Evolutionary conservation across 1,140 invertebrate genomes (phyloP), one percentile per base, ranked within the genome.

Genomic region (Cydia strobilella): DNA sequence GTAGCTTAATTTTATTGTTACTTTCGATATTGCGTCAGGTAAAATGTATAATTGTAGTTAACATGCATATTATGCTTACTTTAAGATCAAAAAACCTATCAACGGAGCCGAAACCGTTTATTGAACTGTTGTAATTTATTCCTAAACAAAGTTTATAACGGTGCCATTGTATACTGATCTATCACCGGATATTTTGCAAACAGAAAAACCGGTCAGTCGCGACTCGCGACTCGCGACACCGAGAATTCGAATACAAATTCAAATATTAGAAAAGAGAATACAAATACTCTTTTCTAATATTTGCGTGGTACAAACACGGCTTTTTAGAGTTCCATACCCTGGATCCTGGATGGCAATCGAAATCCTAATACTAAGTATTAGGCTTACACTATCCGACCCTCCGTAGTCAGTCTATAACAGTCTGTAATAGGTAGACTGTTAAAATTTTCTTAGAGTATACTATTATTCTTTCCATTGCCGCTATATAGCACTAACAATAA

Each of bases 91-190:
- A 59, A 59, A 59, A 59, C 54, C 23, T 59, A 23, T 20, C 54
- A 59, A 59, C n/a, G 20, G 20, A 59, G 54, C n/a, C 54, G 20
- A 59, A 23, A 59, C 54, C 54, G 54, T 59, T 59, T 59, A 59
- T 23, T 23, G 54, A 59, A 59, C 54, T 23, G 54, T 59, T 59
- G 54, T 59, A 59, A 59, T 59, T 59, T 59, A 59, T 59, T 59
- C 54, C 54, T 59, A 59, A 59, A 59, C 54, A 59, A 59, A 59
- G 54, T 59, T 59, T 59, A 59, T 59, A 59, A 59, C 54, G 54
- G 54, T 59, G 54, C 54, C 54, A 59, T 59, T 59, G 54, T 59
- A 59, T 23, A 59, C 18, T 23, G 54, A 59, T 59, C 54, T 59
- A 59, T 59, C 54, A 59, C 54, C 54, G 54, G 54, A 59, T 59